Evolutionary conservation across 2,113 vertebrate genomes (phyloP), one percentile per base, ranked within the genome.

Genomic region (Orycteropus afer): DNA sequence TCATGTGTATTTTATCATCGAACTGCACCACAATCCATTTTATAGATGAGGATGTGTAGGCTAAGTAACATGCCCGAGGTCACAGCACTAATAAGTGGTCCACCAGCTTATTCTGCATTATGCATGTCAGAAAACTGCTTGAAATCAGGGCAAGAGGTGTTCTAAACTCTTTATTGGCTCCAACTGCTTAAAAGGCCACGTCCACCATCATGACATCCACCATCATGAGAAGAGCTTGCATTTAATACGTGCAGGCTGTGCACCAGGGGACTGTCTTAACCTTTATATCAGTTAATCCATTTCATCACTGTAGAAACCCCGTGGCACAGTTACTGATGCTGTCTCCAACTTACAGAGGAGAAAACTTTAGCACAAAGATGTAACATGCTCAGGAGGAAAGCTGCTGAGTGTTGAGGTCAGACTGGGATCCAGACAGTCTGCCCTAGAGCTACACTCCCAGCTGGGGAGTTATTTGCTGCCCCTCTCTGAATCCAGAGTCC

Each of bases 401-500:
- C 59, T 63, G 34, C 29, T n/a, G 57, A 42, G 17, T 40, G 40
- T 71, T 71, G 29, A 34, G 23, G 29, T 37, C 22, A 61, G 22
- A 7, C n/a, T 47, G 22, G 42, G 37, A 18, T 65, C 87, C 1
- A 0, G 0, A 10, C 25, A 5, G 9, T 14, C n/a, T 40, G 47
- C 34, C 47, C 34, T 42, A 4, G n/a, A 65, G n/a, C 47, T 9
- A 3, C 34, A 71, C 20, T 86, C 67, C 40, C n/a, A 20, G 40
- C 51, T 9, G 7, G 0, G 0, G 77, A 63, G 32, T 45, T 15
- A 5, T 59, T 34, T 7, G 4, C 51, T 32, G 2, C 4, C 57
- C 47, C 42, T 34, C 9, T 45, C 0, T 0, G 13, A 53, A 53
- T 53, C 51, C 51, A n/a, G n/a, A n/a, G n/a, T n/a, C n/a, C n/a